Conservation (phyloP, 1,140 invertebrate genomes). For the Monochamus saltuarius region DNA sequence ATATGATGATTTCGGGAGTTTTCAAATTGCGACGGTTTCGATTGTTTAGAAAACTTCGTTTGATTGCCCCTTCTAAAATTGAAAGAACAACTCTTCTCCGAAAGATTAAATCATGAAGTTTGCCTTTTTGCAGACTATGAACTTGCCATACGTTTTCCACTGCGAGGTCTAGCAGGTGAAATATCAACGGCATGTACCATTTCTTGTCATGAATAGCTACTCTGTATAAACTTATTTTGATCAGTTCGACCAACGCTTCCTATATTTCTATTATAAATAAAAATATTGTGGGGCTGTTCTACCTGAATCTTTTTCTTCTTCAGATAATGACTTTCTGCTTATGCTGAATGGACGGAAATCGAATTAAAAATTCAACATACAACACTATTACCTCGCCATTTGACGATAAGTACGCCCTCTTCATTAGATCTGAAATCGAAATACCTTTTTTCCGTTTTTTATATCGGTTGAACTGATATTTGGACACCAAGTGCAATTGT, state of each 20-base stretch:
- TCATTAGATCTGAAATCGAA: neutral
- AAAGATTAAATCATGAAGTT: slow-evolving; percentile 36
- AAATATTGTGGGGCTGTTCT: slow-evolving; percentile 36
- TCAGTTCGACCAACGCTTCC: slow-evolving; percentile 42
- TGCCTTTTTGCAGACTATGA: slow-evolving; percentile 30
- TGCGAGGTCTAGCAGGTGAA: slow-evolving; percentile 43
- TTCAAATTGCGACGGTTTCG: slow-evolving; percentile 9
- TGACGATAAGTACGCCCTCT: neutral
- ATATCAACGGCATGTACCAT: slow-evolving; percentile 43
- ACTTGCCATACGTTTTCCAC: no score
- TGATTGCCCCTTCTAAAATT: slow-evolving; percentile 31
- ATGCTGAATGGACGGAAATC: slow-evolving; percentile 19
- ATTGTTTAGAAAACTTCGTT: slow-evolving; percentile 22
- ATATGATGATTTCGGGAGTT: slow-evolving; percentile 28
- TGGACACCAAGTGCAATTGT: slow-evolving; percentile 4
- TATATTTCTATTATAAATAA: slow-evolving; percentile 38
- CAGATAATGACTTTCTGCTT: slow-evolving; percentile 31
- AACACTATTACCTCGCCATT: slow-evolving; percentile 32
- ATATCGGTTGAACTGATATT: slow-evolving; percentile 2
- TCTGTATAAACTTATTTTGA: slow-evolving; percentile 42
- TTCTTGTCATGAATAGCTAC: slow-evolving; percentile 42
- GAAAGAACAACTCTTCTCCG: slow-evolving; percentile 26
- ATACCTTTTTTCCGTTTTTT: neutral
- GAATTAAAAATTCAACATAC: slow-evolving; percentile 31
- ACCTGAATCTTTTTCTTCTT: slow-evolving; percentile 34